Evolutionary conservation across 2,113 vertebrate genomes (phyloP).

Genomic region (Rhinoderma darwinii): DNA sequence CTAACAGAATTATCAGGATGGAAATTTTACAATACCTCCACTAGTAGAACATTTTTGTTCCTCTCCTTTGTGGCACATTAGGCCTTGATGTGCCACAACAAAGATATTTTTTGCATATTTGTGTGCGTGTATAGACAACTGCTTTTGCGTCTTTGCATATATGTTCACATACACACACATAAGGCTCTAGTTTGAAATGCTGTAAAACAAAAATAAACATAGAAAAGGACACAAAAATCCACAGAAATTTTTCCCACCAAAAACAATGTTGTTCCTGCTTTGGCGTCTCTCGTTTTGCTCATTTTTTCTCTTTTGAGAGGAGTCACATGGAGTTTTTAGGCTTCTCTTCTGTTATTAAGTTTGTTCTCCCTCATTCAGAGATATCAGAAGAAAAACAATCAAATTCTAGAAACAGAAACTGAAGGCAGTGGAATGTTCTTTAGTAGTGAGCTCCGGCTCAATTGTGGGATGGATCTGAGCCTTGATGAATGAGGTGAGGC

Average conservation of each 20-base stretch:
- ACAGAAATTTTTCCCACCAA: conserved; percentile 61
- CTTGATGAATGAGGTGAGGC: conserved; percentile 72
- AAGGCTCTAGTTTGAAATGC: conserved; percentile 58
- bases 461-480: conserved; percentile 83
- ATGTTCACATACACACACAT: conserved; percentile 28
- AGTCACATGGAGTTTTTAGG: conserved; percentile 39
- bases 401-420: conserved; percentile 42
- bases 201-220: conserved; percentile 59
- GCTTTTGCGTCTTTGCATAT: conserved; percentile 30
- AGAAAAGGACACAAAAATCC: conserved; percentile 52
- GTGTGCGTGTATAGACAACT: conserved; percentile 30
- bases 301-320: conserved; percentile 56
- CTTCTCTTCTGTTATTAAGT: conserved; percentile 61
- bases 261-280: conserved; percentile 83
- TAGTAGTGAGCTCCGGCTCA: conserved; percentile 78
- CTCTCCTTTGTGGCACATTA: conserved; percentile 67
- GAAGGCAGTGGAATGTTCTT: conserved; percentile 66
- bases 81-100: neutral
- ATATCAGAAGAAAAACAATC: conserved; percentile 63
- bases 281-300: conserved; percentile 66
- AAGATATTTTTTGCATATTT: conserved; percentile 11
- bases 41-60: conserved; percentile 63
- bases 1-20: conserved; percentile 51
- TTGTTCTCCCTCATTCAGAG: conserved; percentile 64
- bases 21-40: conserved; percentile 69